Conservation (phyloP, 1,140 invertebrate species). For the Centruroides sculpturatus region DNA sequence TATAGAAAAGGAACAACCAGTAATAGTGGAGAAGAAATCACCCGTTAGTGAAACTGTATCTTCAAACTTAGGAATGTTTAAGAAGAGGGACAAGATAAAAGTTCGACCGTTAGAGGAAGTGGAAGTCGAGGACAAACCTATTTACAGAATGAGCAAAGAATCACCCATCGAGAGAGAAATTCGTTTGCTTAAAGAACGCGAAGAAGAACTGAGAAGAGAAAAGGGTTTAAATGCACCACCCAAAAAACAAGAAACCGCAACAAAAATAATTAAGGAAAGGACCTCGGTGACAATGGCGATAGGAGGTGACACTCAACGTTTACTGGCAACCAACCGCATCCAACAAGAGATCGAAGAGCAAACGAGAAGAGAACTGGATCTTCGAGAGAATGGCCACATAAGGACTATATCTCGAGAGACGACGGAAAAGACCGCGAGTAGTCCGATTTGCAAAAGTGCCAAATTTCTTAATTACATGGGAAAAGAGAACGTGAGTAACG, state of each 20-base stretch:
- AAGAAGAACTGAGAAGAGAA: conserved; percentile 35
- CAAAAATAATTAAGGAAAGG: conserved; percentile 8
- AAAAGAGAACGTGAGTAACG: neutral
- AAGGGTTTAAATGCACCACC: conserved; percentile 25
- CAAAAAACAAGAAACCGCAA: conserved; percentile 25
- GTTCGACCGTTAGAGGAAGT: conserved; percentile 7
- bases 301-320: conserved; percentile 23
- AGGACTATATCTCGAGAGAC: conserved; percentile 28
- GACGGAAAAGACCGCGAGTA: neutral
- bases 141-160: conserved; percentile 27
- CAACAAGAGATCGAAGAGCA: conserved; percentile 34
- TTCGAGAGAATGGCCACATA: conserved; percentile 27
- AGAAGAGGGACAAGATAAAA: conserved; percentile 1
- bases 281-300: conserved; percentile 4
- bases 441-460: neutral
- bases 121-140: conserved; percentile 8
- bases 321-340: conserved; percentile 29
- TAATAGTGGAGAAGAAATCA: neutral
- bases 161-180: conserved; percentile 43
- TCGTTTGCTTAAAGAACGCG: conserved; percentile 35
- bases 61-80: neutral
- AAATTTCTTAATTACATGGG: neutral
- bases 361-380: conserved; percentile 28
- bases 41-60: neutral
- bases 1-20: neutral